Conservation (phyloP, 2,113 vertebrate species). For the Nipponia nippon region DNA sequence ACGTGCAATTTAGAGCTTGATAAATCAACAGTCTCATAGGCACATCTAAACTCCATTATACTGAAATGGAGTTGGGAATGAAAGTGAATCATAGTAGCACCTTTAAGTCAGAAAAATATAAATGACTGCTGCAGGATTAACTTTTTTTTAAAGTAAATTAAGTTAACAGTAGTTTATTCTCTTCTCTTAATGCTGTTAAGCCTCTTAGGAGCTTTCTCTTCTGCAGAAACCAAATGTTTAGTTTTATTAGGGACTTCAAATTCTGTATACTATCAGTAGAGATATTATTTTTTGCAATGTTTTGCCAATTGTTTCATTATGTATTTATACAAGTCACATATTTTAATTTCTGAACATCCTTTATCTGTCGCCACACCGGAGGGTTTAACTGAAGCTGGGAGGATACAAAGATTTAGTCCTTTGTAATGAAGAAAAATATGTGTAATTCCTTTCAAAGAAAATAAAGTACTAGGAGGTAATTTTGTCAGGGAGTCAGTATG, state of each 20-base stretch:
- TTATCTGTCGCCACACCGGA: neutral
- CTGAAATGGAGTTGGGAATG: neutral
- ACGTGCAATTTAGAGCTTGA: neutral
- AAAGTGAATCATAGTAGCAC: constrained; percentile 22
- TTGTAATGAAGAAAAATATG: constrained; percentile 20
- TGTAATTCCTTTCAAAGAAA: constrained; percentile 25
- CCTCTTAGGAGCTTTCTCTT: constrained; percentile 9
- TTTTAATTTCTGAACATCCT: constrained; percentile 40
- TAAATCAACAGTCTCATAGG: neutral
- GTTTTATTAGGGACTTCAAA: constrained; percentile 1
- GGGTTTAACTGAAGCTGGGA: constrained; percentile 4
- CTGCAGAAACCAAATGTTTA: constrained; percentile 4
- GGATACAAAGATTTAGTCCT: constrained; percentile 1
- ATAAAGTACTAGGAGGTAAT: neutral
- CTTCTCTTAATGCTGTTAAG: constrained; percentile 19
- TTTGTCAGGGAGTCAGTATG: neutral
- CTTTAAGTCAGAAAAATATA: constrained; percentile 17
- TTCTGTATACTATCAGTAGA: neutral
- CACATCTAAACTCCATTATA: neutral
- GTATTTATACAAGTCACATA: constrained; percentile 20
- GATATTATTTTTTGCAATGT: constrained; percentile 11
- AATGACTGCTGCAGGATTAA: constrained; percentile 22
- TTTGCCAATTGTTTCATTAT: constrained; percentile 45
- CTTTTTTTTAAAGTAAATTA: constrained; percentile 1
- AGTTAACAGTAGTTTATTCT: constrained; percentile 36